Base-by-base conservation (phyloP, 2,113 vertebrate species). In the Blennius ocellaris region DNA sequence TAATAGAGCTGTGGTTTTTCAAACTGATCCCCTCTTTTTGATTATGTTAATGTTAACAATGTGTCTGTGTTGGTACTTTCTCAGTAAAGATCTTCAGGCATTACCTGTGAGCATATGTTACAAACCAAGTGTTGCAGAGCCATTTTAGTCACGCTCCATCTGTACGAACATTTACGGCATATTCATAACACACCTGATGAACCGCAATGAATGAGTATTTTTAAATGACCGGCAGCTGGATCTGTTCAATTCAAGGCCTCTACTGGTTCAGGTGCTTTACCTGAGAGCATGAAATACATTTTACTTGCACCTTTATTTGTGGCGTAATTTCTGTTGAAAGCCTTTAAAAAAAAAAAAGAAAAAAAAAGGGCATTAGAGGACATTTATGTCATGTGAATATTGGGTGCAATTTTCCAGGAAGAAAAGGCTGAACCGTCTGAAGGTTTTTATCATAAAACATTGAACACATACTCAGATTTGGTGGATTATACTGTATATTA, bases 61-160 rank as follows among this genome's bases (percentile, higher is more conserved):
- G 37, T 40, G 15, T 45, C 38, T 43, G 10, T 16, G 12, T 50
- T 21, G 9, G 11, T 51, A 16, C 71, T 39, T 5, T 1, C 57
- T 63, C 48, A 43, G 40, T 50, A 5, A 17, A 63, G 39, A 51
- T 36, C 49, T 60, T 41, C 36, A 64, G 17, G 11, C 17, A 8
- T 53, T 37, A 50, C n/a, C 41, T 40, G 6, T 58, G 11, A 55
- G 54, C 11, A 15, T 64, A 64, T 53, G 11, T 58, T 47, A 11
- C 11, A 9, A 11, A 53, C 3, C 7, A 3, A 9, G 21, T 51
- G 56, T 43, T 41, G 9, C 71, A 62, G 16, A 6, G 14, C 11
- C 14, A 21, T 21, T 30, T 30, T 30, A 38, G 7, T 50, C 16
- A 16, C 7, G 17, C 12, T 38, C 8, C 41, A 51, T 65, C 38